phyloP scores from a whole-genome alignment of 1,140 invertebrate species.

The Palaemon carinicauda region DNA sequence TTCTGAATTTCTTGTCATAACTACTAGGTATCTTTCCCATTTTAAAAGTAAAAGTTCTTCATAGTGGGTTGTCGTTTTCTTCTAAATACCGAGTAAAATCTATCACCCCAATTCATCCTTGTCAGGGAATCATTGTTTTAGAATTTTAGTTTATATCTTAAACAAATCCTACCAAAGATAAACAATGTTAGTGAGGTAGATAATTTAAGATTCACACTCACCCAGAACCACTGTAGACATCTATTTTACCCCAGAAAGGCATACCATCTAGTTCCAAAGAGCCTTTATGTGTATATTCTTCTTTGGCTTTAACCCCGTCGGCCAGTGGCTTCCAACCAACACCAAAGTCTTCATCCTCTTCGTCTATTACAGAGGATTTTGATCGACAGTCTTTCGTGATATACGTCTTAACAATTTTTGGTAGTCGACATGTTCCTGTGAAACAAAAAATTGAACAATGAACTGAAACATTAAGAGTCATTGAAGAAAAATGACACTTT shows the following conservation, averaged over 20 bases:
- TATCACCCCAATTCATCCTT: no score
- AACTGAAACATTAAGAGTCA: no score
- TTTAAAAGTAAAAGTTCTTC: no score
- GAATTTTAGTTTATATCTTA: no score
- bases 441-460: background rate
- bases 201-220: constrained; percentile 62
- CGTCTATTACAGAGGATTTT: background rate
- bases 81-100: no score
- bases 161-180: no score
- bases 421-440: constrained; percentile 1
- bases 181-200: constrained; percentile 45
- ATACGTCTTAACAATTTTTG: background rate
- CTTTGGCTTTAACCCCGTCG: background rate
- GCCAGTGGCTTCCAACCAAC: constrained; percentile 6
- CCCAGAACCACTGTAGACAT: constrained; percentile 68
- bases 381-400: background rate
- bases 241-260: constrained; percentile 66
- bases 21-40: no score
- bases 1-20: no score
- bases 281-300: background rate
- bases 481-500: no score
- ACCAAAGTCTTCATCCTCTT: constrained; percentile 12
- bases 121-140: no score
- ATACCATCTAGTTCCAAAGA: constrained; percentile 64
- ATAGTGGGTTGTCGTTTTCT: no score